Base-by-base conservation (phyloP, 2,113 vertebrate species). In the Alethe diademata region DNA sequence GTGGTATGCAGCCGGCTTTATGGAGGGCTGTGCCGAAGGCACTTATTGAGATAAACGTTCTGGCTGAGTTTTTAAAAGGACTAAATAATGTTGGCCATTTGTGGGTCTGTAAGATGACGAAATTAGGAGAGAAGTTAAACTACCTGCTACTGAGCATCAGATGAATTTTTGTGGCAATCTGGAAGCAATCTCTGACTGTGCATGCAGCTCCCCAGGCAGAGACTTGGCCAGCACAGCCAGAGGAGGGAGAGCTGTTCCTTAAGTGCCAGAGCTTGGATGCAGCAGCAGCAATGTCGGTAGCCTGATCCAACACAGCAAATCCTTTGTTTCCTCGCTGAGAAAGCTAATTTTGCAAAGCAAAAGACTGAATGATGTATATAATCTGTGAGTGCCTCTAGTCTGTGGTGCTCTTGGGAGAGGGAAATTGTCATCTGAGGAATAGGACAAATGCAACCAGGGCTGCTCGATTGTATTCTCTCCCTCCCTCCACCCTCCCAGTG, bases 311-410 rank as follows among this genome's bases (percentile, higher is more conserved):
- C 22, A 84, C 88, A 81, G 90, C 75, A 94, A 90, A 90, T 90
- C 95, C 92, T 96, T 97, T 95, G 92, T 96, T 91, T 96, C 93
- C 79, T 86, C 14, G 83, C 90, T 86, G 91, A 75, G 92, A 84
- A 95, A 84, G 93, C 90, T 96, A 92, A 93, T 94, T 90, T 67
- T 78, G 76, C 57, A 45, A 84, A 92, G 92, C 60, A 69, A 57
- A 82, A 66, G 70, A 35, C 66, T 51, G 70, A 82, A 26, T 78
- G 82, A 90, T 92, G 40, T 88, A 40, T 88, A 40, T 84, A 90
- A 93, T 84, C 88, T 92, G 74, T 24, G 75, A 93, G 72, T 50
- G 60, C 75, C 64, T 93, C 60, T 80, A 64, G 79, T 92, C 75
- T 92, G 88, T 24, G 85, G 78, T 29, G 38, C 92, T 96, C 92